Percentiles rank a stretch among this genome's conserved stretches.
phyloP scores from a whole-genome alignment of 2,113 vertebrate species.

The Corythaeola cristata region DNA sequence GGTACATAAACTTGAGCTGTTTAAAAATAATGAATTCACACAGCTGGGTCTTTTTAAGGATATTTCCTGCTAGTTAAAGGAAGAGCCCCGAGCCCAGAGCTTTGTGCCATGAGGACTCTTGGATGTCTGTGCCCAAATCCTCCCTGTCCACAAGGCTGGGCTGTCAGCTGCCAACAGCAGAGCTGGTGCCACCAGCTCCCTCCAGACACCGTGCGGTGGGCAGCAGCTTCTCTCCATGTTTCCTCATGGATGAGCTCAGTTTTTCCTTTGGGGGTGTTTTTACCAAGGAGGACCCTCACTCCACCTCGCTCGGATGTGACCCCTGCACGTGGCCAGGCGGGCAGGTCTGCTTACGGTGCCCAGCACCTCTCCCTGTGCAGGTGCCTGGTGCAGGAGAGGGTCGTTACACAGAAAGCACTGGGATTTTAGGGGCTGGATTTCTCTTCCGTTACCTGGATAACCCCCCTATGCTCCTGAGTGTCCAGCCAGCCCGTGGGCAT shows the following conservation, averaged over 20 bases:
- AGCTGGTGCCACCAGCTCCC: not conserved
- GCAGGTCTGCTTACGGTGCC: not conserved
- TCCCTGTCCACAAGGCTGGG: too few species aligned
- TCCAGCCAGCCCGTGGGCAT: not conserved
- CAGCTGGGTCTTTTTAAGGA: not conserved
- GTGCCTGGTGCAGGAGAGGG: not conserved
- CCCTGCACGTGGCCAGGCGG: not conserved
- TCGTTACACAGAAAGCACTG: not conserved
- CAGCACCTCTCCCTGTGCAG: not conserved
- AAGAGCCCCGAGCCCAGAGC: not conserved
- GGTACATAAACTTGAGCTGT: not conserved
- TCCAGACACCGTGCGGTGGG: rapidly evolving
- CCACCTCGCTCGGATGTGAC: not conserved
- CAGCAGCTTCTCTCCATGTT: not conserved
- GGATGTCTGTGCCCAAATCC: not conserved
- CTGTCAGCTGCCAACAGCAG: rapidly evolving
- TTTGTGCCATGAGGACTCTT: not conserved
- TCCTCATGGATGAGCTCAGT: not conserved
- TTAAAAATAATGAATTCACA: not conserved
- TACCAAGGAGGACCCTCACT: not conserved
- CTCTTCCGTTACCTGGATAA: not conserved
- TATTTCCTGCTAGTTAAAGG: not conserved
- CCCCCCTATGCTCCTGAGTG: not conserved
- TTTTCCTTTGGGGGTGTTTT: not conserved
- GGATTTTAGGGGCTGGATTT: not conserved